phyloP scores from a whole-genome alignment of 2,888 invertebrate species.

The Monoplex corrugatus region DNA sequence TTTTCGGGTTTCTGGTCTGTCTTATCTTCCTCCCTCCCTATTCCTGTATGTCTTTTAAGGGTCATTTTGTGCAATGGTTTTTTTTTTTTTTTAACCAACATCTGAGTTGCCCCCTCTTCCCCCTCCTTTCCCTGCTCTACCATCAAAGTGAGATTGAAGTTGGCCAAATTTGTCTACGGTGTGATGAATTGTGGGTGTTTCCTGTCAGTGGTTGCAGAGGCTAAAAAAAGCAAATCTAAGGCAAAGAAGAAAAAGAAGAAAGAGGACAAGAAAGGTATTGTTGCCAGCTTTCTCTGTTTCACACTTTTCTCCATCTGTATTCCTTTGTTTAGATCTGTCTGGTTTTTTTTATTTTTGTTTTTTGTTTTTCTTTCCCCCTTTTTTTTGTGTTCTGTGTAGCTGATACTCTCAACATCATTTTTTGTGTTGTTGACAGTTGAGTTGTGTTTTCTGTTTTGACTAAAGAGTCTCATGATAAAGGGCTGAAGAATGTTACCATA shows the following conservation, averaged over 20 bases:
- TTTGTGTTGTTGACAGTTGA: background rate
- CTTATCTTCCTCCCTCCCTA: no score
- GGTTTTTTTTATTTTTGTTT: background rate
- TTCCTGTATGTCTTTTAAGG: no score
- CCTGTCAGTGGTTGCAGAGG: conserved; percentile 44
- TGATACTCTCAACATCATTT: background rate
- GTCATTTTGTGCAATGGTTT: no score
- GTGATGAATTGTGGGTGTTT: conserved; percentile 14
- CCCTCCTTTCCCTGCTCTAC: background rate
- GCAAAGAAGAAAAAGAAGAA: conserved; percentile 49
- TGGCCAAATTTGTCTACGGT: background rate
- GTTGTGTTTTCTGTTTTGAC: background rate
- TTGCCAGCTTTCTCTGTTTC: background rate
- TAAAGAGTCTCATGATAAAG: no score
- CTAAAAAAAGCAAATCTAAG: conserved; percentile 48
- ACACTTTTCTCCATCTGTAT: background rate
- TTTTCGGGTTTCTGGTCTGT: background rate
- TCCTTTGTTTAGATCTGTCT: background rate
- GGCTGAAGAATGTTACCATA: no score
- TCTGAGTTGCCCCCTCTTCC: background rate
- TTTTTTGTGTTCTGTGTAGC: background rate
- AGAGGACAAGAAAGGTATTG: conserved; percentile 42
- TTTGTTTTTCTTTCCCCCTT: background rate
- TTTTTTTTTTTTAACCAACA: no score
- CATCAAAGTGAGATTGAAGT: background rate